phyloP scores from a whole-genome alignment of 1,140 invertebrate genomes.

The Andrena cerasifolii region DNA sequence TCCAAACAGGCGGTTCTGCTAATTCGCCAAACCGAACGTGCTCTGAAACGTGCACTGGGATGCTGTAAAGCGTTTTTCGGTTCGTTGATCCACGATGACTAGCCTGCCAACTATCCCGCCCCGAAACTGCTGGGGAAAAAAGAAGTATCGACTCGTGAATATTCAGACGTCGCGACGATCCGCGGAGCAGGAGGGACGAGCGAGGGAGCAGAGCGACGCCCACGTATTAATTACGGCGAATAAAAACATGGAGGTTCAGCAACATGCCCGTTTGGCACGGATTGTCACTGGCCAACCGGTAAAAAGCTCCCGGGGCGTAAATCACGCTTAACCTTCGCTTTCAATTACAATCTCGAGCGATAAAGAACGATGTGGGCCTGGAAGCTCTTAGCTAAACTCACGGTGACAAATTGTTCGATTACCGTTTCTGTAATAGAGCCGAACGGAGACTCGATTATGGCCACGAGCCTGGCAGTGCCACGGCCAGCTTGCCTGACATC shows the following conservation, averaged over 20 bases:
- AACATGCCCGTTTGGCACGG: constrained; percentile 65
- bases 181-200: constrained; percentile 1
- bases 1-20: not conserved
- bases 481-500: not conserved
- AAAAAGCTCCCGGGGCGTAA: constrained; percentile 50
- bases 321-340: constrained; percentile 46
- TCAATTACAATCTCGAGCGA: not conserved
- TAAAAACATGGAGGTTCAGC: constrained; percentile 41
- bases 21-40: not conserved
- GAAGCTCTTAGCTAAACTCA: too few species aligned
- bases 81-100: constrained; percentile 16
- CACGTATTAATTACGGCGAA: constrained; percentile 57
- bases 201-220: constrained; percentile 9
- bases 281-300: constrained; percentile 22
- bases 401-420: too few species aligned
- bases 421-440: too few species aligned
- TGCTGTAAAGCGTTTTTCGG: not conserved
- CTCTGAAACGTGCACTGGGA: not conserved
- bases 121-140: too few species aligned
- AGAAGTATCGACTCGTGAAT: constrained; percentile 26
- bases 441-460: too few species aligned
- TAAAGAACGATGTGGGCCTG: not conserved
- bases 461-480: too few species aligned
- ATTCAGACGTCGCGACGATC: not conserved
- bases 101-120: not conserved